A percentile compares a stretch with the other conserved stretches of the same genome.
These are phyloP conservation scores for Lepidonotus clava DNA, from an alignment of 2,888 invertebrate species.

Conservation along the genomic window DNA sequence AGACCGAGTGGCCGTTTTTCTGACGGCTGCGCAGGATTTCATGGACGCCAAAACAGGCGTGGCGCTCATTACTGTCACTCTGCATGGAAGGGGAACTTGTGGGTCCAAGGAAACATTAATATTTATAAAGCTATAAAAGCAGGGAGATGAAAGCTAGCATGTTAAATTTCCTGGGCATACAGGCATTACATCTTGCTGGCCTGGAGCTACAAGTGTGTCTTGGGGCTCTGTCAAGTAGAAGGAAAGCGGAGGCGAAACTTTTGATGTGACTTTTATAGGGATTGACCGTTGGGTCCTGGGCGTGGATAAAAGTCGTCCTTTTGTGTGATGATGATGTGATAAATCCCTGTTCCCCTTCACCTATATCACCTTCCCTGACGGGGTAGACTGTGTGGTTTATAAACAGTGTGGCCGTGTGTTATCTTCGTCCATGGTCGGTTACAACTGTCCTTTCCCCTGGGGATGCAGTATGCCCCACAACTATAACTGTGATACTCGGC, in stretches of 20 bases:
- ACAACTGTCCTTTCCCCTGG: too few relatives aligned
- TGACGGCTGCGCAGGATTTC: background rate
- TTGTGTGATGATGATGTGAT: too few relatives aligned
- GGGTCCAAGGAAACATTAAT: conserved; percentile 42
- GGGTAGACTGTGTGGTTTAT: too few relatives aligned
- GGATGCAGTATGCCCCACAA: too few relatives aligned
- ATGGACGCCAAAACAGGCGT: background rate
- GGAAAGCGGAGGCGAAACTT: background rate
- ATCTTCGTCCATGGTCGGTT: too few relatives aligned
- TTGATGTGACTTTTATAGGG: conserved; percentile 31
- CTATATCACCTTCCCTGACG: too few relatives aligned
- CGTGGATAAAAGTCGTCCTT: background rate
- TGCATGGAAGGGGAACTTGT: background rate
- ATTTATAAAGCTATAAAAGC: conserved; percentile 30
- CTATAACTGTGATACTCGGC: too few relatives aligned
- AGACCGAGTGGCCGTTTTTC: background rate
- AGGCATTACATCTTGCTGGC: conserved; percentile 4
- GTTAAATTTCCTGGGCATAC: conserved; percentile 4
- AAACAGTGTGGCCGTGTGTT: too few relatives aligned
- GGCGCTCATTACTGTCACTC: background rate
- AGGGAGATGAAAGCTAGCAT: background rate
- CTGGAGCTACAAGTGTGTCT: background rate
- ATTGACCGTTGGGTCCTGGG: background rate
- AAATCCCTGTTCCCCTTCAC: too few relatives aligned
- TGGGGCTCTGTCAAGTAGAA: background rate